These are phyloP conservation scores for Pteria penguin DNA, from an alignment of 2,888 invertebrate genomes.

Conservation along the genomic window DNA sequence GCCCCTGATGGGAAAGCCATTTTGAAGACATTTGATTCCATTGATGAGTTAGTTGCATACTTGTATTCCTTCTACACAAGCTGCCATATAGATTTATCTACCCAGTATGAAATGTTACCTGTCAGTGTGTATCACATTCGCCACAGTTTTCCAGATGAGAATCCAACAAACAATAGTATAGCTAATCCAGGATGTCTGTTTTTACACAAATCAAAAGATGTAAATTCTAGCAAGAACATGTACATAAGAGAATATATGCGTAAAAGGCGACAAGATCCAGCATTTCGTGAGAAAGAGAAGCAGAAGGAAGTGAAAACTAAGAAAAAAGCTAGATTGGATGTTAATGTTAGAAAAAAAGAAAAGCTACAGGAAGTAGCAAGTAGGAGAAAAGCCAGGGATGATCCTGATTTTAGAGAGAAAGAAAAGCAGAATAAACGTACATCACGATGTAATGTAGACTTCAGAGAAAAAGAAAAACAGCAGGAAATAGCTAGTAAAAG, in stretches of 20 bases:
- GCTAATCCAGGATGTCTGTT: too few species aligned
- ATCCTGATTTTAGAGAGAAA: constrained; percentile 4
- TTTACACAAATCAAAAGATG: too few species aligned
- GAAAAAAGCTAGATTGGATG: not conserved
- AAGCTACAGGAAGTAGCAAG: too few species aligned
- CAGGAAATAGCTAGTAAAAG: not conserved
- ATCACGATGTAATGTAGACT: not conserved
- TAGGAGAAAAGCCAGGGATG: not conserved
- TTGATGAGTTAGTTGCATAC: not conserved
- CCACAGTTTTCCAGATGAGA: not conserved
- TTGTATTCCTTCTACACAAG: not conserved
- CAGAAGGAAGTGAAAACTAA: not conserved
- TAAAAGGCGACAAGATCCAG: not conserved
- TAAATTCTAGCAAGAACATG: not conserved
- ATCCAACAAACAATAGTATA: not conserved
- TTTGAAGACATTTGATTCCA: not conserved
- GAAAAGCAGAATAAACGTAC: constrained; percentile 1
- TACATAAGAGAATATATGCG: not conserved
- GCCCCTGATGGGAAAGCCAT: constrained; percentile 29
- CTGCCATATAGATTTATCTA: not conserved
- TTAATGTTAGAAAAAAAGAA: not conserved
- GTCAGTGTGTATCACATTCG: not conserved
- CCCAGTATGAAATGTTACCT: not conserved
- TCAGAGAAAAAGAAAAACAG: constrained; percentile 8
- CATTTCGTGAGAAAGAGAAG: not conserved